These are phyloP conservation scores for Cryptocheilus praepositus DNA, from an alignment of 2,888 invertebrate genomes.

Conservation along the genomic window DNA sequence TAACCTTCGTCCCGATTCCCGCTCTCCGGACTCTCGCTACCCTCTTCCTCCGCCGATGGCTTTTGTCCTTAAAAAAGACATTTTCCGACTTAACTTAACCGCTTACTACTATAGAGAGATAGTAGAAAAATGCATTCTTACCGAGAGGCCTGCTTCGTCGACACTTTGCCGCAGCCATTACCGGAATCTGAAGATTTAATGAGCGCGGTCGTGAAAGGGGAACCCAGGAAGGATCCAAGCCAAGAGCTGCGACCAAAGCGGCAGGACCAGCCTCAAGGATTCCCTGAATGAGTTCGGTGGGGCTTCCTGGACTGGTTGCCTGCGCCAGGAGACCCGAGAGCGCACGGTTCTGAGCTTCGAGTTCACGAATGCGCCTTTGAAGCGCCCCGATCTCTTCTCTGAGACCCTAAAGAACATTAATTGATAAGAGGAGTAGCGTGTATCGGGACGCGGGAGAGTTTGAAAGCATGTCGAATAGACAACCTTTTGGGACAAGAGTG, in stretches of 20 bases:
- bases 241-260: slow-evolving; percentile 76
- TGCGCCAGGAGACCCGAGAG: slow-evolving; percentile 83
- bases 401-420: slow-evolving; percentile 78
- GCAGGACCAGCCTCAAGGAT: slow-evolving; percentile 70
- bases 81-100: too few relatives aligned
- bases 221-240: slow-evolving; percentile 83
- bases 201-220: slow-evolving; percentile 83
- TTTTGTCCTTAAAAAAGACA: slow-evolving; percentile 71
- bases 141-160: slow-evolving; percentile 75
- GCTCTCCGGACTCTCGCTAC: slow-evolving; percentile 85
- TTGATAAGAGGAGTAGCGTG: background rate
- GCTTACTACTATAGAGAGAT: too few relatives aligned
- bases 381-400: slow-evolving; percentile 86
- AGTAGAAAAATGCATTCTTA: slow-evolving; percentile 39
- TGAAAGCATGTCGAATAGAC: slow-evolving; percentile 74
- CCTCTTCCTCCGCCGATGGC: slow-evolving; percentile 81
- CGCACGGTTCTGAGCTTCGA: slow-evolving; percentile 86
- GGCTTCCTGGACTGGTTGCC: slow-evolving; percentile 77
- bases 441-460: slow-evolving; percentile 18
- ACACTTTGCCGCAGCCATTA: slow-evolving; percentile 75
- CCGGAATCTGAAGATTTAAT: slow-evolving; percentile 82
- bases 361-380: slow-evolving; percentile 84
- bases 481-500: slow-evolving; percentile 90
- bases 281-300: slow-evolving; percentile 66
- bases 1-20: slow-evolving; percentile 89